Conservation (phyloP, 2,888 invertebrate genomes). For the Meta bourneti region DNA sequence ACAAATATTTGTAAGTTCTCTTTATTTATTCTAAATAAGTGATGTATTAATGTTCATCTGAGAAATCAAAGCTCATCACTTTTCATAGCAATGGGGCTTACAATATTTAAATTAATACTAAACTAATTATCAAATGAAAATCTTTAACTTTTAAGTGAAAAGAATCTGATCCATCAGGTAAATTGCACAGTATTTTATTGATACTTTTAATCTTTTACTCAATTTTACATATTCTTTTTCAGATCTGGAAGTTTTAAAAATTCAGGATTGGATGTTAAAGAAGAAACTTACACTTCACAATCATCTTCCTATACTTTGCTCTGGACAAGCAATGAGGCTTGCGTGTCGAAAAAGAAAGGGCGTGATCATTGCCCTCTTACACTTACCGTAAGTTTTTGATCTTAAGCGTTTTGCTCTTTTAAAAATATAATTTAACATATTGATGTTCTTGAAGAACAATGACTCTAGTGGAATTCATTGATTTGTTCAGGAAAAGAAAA, state of each 20-base stretch:
- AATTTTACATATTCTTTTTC: not conserved
- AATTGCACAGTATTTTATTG: too few relatives aligned
- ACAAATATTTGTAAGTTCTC: too few relatives aligned
- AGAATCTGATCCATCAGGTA: too few relatives aligned
- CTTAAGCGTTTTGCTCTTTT: not conserved
- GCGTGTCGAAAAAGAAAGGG: conserved; percentile 68
- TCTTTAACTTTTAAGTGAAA: too few relatives aligned
- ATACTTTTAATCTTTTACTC: not conserved
- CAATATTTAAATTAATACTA: too few relatives aligned
- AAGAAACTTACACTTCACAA: conserved; percentile 58
- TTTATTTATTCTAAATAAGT: too few relatives aligned
- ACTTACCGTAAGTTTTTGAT: conserved; percentile 64
- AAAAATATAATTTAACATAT: not conserved
- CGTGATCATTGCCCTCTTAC: conserved; percentile 63
- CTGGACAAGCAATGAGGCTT: conserved; percentile 74
- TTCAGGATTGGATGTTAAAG: conserved; percentile 44
- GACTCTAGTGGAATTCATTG: too few relatives aligned
- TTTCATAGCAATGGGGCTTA: too few relatives aligned
- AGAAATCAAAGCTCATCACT: too few relatives aligned
- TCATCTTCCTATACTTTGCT: conserved; percentile 76
- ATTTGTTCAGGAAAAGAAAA: too few relatives aligned
- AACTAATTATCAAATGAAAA: too few relatives aligned
- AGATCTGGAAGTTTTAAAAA: conserved; percentile 68
- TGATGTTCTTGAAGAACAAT: not conserved
- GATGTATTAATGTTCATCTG: too few relatives aligned